phyloP scores from a whole-genome alignment of 2,113 vertebrate genomes.

The Steatornis caripensis region DNA sequence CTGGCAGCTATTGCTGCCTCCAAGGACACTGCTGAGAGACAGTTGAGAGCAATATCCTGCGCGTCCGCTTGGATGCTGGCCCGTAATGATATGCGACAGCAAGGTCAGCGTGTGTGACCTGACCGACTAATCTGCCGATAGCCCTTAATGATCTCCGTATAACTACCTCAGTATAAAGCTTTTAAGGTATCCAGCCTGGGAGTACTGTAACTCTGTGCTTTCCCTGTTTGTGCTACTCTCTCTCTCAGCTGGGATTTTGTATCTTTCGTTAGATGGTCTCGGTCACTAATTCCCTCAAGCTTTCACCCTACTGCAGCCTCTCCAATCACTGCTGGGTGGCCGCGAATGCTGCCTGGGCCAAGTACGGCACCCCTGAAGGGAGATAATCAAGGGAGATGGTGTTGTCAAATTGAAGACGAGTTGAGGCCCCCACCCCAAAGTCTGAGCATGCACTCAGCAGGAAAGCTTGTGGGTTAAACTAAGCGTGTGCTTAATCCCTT shows the following conservation, averaged over 20 bases:
- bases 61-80: neutral
- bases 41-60: neutral
- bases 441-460: neutral
- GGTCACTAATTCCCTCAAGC: neutral
- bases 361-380: neutral
- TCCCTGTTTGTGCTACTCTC: neutral
- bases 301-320: neutral
- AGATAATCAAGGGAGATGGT: neutral
- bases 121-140: neutral
- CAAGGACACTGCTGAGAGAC: neutral
- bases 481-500: neutral
- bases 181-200: neutral
- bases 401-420: neutral
- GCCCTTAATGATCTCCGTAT: neutral
- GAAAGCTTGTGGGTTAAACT: neutral
- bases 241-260: neutral
- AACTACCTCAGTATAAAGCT: neutral
- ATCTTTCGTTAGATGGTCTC: neutral
- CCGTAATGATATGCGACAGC: neutral
- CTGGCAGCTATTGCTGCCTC: neutral
- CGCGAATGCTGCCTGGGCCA: neutral
- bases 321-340: fast-evolving
- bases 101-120: neutral
- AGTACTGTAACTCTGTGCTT: neutral
- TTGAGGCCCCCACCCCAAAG: neutral